phyloP scores from a whole-genome alignment of 2,113 vertebrate genomes.

The Nematolebias whitei region DNA sequence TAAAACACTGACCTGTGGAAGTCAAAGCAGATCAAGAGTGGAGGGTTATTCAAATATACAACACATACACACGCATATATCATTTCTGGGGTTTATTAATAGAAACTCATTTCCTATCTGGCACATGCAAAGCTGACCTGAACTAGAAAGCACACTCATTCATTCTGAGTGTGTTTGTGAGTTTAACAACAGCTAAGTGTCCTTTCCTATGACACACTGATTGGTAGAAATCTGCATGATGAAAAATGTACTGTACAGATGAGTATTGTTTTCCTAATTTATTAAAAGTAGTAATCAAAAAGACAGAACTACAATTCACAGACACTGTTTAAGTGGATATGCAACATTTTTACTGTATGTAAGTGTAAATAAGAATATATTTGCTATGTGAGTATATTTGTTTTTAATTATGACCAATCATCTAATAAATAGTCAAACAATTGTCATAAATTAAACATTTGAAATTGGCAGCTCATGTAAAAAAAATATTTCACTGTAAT shows the following conservation, averaged over 20 bases:
- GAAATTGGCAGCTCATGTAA: too few relatives aligned
- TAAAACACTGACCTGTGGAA: conserved; percentile 43
- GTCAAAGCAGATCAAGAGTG: not conserved
- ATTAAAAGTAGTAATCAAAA: too few relatives aligned
- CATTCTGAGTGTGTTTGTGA: not conserved
- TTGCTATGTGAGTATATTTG: too few relatives aligned
- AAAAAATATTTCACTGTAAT: too few relatives aligned
- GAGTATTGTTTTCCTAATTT: not conserved
- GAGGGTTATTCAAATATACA: conserved; percentile 19
- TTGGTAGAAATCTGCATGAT: conserved; percentile 33
- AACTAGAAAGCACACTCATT: conserved; percentile 9
- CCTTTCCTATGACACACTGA: conserved; percentile 26
- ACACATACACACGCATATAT: conserved; percentile 38
- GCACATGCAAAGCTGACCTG: conserved; percentile 27
- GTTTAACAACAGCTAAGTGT: not conserved
- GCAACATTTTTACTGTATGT: too few relatives aligned
- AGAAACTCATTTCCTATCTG: conserved; percentile 38
- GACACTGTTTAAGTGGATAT: too few relatives aligned
- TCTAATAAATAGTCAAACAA: too few relatives aligned
- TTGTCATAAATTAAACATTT: too few relatives aligned
- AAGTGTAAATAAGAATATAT: too few relatives aligned
- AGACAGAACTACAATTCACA: too few relatives aligned
- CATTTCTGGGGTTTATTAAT: conserved; percentile 35
- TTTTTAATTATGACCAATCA: too few relatives aligned
- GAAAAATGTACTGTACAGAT: too few relatives aligned